A percentile compares a stretch with the other conserved stretches of the same genome.
These are phyloP conservation scores for Scaptomyza flava DNA, from an alignment of 2,888 invertebrate genomes.

Conservation along the genomic window DNA sequence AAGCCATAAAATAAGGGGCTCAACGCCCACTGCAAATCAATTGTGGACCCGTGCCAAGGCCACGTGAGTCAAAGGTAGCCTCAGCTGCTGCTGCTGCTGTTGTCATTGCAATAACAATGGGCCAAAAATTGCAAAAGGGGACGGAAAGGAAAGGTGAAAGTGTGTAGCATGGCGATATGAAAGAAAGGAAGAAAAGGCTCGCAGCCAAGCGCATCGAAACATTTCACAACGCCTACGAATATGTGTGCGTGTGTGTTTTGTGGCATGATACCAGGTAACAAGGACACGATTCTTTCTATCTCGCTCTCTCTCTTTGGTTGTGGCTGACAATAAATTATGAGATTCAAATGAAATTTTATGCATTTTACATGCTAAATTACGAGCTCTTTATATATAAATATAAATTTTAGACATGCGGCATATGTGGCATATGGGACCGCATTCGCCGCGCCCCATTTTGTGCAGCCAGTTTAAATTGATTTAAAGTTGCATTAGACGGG, in stretches of 20 bases:
- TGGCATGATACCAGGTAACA: slow-evolving; percentile 59
- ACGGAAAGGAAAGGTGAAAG: slow-evolving; percentile 68
- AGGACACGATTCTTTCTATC: slow-evolving; percentile 42
- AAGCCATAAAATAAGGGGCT: slow-evolving; percentile 22
- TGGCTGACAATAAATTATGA: slow-evolving; percentile 71
- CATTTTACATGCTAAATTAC: slow-evolving; percentile 68
- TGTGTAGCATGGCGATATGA: slow-evolving; percentile 52
- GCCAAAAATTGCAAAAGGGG: slow-evolving; percentile 36
- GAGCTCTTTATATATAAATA: slow-evolving; percentile 22
- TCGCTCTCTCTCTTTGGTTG: background rate
- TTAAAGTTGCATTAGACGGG: slow-evolving; percentile 62
- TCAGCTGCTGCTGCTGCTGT: slow-evolving; percentile 49
- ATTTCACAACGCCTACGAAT: slow-evolving; percentile 58
- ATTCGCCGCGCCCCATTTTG: slow-evolving; percentile 60
- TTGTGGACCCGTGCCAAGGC: slow-evolving; percentile 63
- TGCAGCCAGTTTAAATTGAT: slow-evolving; percentile 69
- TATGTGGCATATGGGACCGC: slow-evolving; percentile 16
- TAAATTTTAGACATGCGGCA: slow-evolving; percentile 39
- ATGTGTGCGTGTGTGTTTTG: slow-evolving; percentile 9
- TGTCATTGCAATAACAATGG: slow-evolving; percentile 47
- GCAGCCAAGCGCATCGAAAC: slow-evolving; percentile 60
- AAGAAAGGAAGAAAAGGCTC: slow-evolving; percentile 12
- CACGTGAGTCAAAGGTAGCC: slow-evolving; percentile 30
- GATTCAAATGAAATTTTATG: slow-evolving; percentile 55
- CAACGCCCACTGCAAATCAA: slow-evolving; percentile 40